Evolutionary conservation across 2,797 vertebrate genomes (phyloP), one percentile per base, ranked within the genome.

Genomic region (Clarias pachynema): DNA sequence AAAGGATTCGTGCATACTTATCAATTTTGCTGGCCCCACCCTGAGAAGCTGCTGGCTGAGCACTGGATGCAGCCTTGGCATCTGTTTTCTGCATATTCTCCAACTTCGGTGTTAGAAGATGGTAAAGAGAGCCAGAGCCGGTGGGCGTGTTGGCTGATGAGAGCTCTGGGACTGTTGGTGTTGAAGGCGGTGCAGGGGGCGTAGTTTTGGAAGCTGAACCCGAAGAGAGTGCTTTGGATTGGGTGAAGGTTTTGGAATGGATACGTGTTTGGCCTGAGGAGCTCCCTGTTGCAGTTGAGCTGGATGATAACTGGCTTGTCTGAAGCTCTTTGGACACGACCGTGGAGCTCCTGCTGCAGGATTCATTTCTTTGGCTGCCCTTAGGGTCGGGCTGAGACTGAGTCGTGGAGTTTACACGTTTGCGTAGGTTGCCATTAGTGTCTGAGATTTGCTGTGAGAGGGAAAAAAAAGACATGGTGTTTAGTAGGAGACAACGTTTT

Each of bases 1-100:
- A 99, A 87, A 99, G 95, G 95, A 99, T 99, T 84, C 98, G 96
- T 87, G 98, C 98, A 49, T 99, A 99, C 92, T 99, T 98, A 95
- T 99, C 98, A 92, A 99, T 99, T 96, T 99, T 99, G 93, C 98
- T 99, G 89, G 98, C 98, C 87, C 97, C 98, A 0, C 94, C 94
- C 63, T 93, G 95, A 70, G 95, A 94, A 24, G 96, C 91, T 0
- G 91, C 90, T 74, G 96, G 95, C 84, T 95, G 92, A 66, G 96
- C 92, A 84, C 92, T 90, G 7, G 93, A 84, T 31, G 95, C 92
- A 84, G 95, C 92, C 90, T 94, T 97, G 84, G 94, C 94, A 82
- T 95, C 95, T 86, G 95, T 95, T 92, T 96, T 95, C 93, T 97
- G 96, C 91, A 97, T 96, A 78, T 96, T 94, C 91, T 96, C 96